Conservation (phyloP, 1,140 invertebrate genomes). For the Drosophila novamexicana region DNA sequence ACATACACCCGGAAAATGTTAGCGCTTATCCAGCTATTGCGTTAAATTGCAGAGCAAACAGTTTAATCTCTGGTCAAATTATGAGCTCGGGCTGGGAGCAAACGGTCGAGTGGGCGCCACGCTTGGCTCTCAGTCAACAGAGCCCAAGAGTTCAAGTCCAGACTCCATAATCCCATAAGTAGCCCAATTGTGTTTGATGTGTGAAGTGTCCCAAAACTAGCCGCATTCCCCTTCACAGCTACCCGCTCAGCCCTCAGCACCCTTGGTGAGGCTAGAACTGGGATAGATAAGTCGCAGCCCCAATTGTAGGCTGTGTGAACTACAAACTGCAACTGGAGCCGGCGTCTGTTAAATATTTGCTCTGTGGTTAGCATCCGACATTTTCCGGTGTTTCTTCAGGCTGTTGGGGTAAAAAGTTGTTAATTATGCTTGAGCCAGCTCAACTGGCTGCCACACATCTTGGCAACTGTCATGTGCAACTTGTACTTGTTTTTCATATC, state of each 20-base stretch:
- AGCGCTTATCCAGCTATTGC: constrained; percentile 9
- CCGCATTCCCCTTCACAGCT: background rate
- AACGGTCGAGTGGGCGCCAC: constrained; percentile 28
- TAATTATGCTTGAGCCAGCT: constrained; percentile 69
- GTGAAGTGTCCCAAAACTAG: constrained; percentile 29
- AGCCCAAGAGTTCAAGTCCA: constrained; percentile 23
- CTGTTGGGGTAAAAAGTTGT: constrained; percentile 65
- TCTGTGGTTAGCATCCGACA: constrained; percentile 53
- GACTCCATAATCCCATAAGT: constrained; percentile 64
- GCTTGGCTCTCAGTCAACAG: constrained; percentile 11
- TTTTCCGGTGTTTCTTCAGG: constrained; percentile 49
- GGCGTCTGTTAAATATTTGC: constrained; percentile 62
- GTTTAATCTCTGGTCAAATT: constrained; percentile 56
- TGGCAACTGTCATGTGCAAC: constrained; percentile 60
- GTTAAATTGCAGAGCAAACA: constrained; percentile 63
- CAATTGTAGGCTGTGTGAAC: constrained; percentile 49
- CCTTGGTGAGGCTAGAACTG: background rate
- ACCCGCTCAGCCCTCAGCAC: background rate
- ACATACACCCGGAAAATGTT: background rate
- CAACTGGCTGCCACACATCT: constrained; percentile 35
- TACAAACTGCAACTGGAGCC: constrained; percentile 50
- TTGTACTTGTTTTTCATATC: constrained; percentile 74
- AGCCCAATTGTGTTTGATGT: constrained; percentile 50
- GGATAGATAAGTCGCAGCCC: background rate
- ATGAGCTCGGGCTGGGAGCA: constrained; percentile 37